Evolutionary conservation across 2,888 invertebrate genomes (phyloP), one percentile per base, ranked within the genome.

Genomic region (Ennomos erosarius): DNA sequence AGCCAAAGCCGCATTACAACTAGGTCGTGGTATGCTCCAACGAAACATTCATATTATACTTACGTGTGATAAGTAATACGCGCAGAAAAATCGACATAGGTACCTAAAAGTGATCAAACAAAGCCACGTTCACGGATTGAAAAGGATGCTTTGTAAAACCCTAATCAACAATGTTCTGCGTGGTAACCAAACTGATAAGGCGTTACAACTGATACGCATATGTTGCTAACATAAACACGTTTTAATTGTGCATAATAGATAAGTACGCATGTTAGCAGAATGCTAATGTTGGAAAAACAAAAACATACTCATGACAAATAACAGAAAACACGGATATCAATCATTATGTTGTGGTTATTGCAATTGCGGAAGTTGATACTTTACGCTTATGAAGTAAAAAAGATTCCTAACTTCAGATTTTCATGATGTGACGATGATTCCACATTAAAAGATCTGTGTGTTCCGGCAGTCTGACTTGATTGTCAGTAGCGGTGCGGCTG

Each of bases 1-100:
- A 26, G 26, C 75, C 75, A 57, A 74, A 76, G 26, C 75, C 75
- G 58, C 74, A 76, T 10, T 35, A 37, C 11, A 57, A 71, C 51
- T 68, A 59, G 76, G 70, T 62, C 71, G 61, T 36, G 50, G 49
- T 43, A 5, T 12, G 44, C 39, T 58, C 45, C 37, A 37, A 52
- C 26, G n/a, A 58, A 11, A 38, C 47, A 47, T 43, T 59, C 49
- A 54, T 55, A 55, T 52, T 55, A 45, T 46, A 43, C 51, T 44
- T 11, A 51, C 1, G 10, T 43, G 36, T 26, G 16, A 5, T 26
- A 26, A 48, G 55, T 59, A 59, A 42, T 52, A 55, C 26, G 9
- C 12, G 16, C n/a, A 45, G 10, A 12, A 8, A 12, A n/a, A 12
- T 11, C 10, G 10, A 11, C 16, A 16, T 2, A 16, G n/a, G 38